Conservation (phyloP, 2,888 invertebrate species). For the Plebejus melissa region DNA sequence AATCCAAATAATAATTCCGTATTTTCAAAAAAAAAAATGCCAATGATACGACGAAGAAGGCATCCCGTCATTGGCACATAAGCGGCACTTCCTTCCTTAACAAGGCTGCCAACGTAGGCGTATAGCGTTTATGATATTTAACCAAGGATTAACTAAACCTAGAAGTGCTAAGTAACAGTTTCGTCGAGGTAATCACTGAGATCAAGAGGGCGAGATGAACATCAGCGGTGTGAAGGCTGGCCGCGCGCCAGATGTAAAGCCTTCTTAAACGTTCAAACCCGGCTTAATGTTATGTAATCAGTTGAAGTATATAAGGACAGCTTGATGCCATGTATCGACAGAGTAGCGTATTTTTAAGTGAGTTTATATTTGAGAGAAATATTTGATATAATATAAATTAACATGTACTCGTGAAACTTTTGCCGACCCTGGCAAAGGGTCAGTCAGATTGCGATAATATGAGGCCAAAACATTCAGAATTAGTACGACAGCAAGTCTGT, state of each 20-base stretch:
- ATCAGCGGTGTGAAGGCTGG: slow-evolving; percentile 2
- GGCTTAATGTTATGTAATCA: background rate
- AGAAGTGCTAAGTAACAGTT: slow-evolving; percentile 1
- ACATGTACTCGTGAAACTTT: too few species aligned
- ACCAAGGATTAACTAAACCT: background rate
- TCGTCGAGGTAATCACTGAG: background rate
- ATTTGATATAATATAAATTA: too few species aligned
- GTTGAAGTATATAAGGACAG: background rate
- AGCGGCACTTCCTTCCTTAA: too few species aligned
- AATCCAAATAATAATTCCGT: too few species aligned
- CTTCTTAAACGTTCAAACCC: background rate
- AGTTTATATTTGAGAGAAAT: too few species aligned
- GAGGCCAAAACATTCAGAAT: too few species aligned
- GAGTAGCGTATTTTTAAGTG: background rate
- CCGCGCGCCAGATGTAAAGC: background rate
- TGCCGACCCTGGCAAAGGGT: too few species aligned
- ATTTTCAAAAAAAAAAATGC: too few species aligned
- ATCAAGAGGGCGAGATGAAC: background rate
- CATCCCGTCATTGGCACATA: too few species aligned
- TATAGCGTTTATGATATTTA: background rate
- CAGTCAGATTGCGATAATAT: too few species aligned
- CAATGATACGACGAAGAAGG: too few species aligned
- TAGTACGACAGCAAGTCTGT: too few species aligned
- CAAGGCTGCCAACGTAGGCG: background rate
- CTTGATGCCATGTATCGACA: background rate